Percentiles rank a stretch among this genome's conserved stretches.
phyloP scores from a whole-genome alignment of 2,797 vertebrate species.

The Bradypus variegatus region DNA sequence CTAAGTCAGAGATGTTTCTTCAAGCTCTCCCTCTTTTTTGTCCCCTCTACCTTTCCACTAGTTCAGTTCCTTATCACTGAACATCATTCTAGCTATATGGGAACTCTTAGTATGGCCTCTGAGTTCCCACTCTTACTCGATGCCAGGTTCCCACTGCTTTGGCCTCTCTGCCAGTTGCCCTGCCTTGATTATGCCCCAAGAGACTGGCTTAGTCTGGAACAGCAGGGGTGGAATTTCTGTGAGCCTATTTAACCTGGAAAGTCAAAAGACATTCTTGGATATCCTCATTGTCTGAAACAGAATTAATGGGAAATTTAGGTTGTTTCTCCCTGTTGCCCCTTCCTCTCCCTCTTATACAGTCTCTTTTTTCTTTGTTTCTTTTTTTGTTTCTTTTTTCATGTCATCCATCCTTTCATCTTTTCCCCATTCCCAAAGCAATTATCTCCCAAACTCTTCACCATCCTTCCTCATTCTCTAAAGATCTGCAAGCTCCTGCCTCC shows the following conservation, averaged over 20 bases:
- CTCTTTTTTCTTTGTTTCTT: not conserved
- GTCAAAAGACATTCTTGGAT: not conserved
- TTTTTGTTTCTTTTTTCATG: not conserved
- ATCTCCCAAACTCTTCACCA: not conserved
- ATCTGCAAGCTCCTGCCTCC: not conserved
- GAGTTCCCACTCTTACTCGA: not conserved
- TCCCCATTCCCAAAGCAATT: not conserved
- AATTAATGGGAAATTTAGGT: not conserved
- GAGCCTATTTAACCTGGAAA: not conserved
- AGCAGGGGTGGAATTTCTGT: not conserved
- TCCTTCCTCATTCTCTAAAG: not conserved
- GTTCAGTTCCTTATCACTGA: not conserved
- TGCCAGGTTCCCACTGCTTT: not conserved
- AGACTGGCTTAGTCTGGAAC: not conserved
- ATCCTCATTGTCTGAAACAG: conserved; percentile 2
- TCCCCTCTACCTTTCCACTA: not conserved
- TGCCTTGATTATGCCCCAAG: not conserved
- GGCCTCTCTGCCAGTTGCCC: not conserved
- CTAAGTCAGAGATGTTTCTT: not conserved
- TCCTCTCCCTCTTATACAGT: not conserved
- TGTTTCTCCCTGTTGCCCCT: not conserved
- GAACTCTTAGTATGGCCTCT: not conserved
- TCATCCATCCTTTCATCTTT: not conserved
- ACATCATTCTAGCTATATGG: not conserved
- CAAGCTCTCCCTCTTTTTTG: not conserved